A percentile compares a stretch with the other conserved stretches of the same genome.
Evolutionary conservation across 2,888 invertebrate genomes (phyloP).

Genomic region (Invenusta paracnida): DNA sequence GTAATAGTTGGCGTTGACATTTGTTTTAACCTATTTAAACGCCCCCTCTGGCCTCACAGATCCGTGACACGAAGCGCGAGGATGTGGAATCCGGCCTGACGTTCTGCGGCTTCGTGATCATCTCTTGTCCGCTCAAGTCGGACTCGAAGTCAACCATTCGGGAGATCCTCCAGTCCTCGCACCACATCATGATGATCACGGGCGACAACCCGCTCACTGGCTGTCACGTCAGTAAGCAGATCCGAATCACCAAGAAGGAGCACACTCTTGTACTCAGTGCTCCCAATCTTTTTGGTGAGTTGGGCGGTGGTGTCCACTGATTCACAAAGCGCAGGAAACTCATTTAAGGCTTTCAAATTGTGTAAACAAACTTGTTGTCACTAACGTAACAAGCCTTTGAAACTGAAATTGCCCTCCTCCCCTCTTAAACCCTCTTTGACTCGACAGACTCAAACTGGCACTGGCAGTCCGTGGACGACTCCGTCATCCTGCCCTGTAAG

Average conservation of each 20-base stretch:
- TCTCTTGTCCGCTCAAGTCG: conserved; percentile 91
- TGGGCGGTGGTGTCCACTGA: conserved; percentile 48
- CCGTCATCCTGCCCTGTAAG: conserved; percentile 49
- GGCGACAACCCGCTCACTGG: conserved; percentile 98
- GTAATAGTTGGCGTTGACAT: no score
- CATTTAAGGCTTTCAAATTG: no score
- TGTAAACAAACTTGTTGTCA: no score
- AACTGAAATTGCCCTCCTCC: no score
- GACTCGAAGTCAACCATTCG: conserved; percentile 91
- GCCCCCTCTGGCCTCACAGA: no score
- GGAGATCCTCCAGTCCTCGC: conserved; percentile 87
- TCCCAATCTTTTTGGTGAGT: no score
- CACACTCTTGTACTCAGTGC: conserved; percentile 53
- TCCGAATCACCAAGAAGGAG: conserved; percentile 73
- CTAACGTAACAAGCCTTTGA: no score
- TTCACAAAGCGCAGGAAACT: no score
- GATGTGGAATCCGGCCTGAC: conserved; percentile 78
- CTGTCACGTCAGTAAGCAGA: conserved; percentile 90
- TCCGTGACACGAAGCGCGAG: conserved; percentile 71
- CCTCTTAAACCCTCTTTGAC: no score
- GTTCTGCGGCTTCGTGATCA: conserved; percentile 93
- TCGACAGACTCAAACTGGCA: conserved; percentile 58
- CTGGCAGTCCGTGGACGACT: conserved; percentile 63
- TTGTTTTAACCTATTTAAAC: no score
- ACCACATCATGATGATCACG: conserved; percentile 94